Conservation (phyloP, 2,888 invertebrate genomes). For the Leptinotarsa tumamoca region DNA sequence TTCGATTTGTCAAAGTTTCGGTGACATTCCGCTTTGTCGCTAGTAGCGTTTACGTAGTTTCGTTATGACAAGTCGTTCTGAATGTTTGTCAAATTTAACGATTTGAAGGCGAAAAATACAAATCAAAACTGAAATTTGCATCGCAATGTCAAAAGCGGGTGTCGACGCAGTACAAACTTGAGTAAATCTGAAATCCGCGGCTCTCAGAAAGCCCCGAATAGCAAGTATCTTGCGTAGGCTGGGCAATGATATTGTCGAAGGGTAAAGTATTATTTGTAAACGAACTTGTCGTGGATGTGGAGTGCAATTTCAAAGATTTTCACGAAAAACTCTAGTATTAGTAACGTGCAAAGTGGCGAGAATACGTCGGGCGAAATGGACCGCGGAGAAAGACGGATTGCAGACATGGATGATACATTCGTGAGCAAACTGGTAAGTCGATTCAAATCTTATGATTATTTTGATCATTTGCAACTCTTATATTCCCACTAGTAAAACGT, state of each 20-base stretch:
- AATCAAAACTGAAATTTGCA: conserved; percentile 48
- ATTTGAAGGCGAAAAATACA: conserved; percentile 47
- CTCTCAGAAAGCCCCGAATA: conserved; percentile 29
- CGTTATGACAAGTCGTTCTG: conserved; percentile 62
- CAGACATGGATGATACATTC: conserved; percentile 75
- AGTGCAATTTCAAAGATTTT: conserved; percentile 66
- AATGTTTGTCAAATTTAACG: conserved; percentile 58
- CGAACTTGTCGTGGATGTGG: conserved; percentile 64
- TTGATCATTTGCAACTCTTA: background rate
- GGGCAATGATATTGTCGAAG: conserved; percentile 66
- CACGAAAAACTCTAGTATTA: conserved; percentile 61
- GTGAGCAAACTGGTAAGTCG: conserved; percentile 75
- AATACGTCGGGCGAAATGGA: conserved; percentile 58
- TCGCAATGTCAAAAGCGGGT: conserved; percentile 52
- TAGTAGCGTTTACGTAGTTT: conserved; percentile 54
- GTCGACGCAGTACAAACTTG: conserved; percentile 33
- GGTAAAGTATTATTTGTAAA: conserved; percentile 58
- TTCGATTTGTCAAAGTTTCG: conserved; percentile 46
- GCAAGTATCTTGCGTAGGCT: conserved; percentile 53
- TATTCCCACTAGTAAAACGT: no score
- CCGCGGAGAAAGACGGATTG: conserved; percentile 65
- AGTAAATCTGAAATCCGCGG: conserved; percentile 21
- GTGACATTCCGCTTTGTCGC: conserved; percentile 50
- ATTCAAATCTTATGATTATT: background rate
- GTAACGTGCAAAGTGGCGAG: conserved; percentile 56